A percentile compares a stretch with the other conserved stretches of the same genome.
Evolutionary conservation across 2,113 vertebrate species (phyloP).

Genomic region (Ceyx melanurus): DNA sequence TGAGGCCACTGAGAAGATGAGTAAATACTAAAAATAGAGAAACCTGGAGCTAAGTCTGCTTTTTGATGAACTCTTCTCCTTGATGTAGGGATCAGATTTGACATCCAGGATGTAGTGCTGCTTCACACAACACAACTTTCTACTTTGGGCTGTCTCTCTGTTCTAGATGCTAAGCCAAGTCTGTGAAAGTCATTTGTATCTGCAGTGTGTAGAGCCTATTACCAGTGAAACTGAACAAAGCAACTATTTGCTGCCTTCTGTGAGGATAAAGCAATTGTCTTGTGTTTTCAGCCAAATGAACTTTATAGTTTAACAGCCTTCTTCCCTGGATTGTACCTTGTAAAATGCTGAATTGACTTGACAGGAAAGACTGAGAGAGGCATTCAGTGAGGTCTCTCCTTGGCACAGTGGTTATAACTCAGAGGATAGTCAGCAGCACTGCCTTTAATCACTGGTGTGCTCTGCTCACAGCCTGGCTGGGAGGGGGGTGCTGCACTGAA

Average conservation of each 20-base stretch:
- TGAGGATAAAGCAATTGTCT: neutral
- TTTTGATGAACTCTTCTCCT: neutral
- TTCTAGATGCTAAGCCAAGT: neutral
- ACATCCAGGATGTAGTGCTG: neutral
- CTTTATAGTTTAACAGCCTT: neutral
- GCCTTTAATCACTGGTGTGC: neutral
- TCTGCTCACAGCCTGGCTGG: neutral
- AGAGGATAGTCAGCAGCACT: neutral
- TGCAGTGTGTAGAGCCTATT: neutral
- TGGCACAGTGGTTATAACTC: neutral
- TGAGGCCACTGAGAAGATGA: neutral
- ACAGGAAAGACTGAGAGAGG: neutral
- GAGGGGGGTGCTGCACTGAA: neutral
- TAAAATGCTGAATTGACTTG: neutral
- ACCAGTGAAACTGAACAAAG: slow-evolving; percentile 32
- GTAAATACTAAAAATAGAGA: neutral
- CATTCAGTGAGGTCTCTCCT: neutral
- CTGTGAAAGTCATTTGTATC: neutral
- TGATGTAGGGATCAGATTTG: neutral
- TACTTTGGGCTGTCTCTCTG: neutral
- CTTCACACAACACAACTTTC: neutral
- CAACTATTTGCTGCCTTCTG: neutral
- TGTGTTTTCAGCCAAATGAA: neutral
- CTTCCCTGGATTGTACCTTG: neutral
- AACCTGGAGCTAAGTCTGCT: neutral